A percentile compares a stretch with the other conserved stretches of the same genome.
Evolutionary conservation across 2,797 vertebrate genomes (phyloP).

Genomic region (Gymnodraco acuticeps): DNA sequence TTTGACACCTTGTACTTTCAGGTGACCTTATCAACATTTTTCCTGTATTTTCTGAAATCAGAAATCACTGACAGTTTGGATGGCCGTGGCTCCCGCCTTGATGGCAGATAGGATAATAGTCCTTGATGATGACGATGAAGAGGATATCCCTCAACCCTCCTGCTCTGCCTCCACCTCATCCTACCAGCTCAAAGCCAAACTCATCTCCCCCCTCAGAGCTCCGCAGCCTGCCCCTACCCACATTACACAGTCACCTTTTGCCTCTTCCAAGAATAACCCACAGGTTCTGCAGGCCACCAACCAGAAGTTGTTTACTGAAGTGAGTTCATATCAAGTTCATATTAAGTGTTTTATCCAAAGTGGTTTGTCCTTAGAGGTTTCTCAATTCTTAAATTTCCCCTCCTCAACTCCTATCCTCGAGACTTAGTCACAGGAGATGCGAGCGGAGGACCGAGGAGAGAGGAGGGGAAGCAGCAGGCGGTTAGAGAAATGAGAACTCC

Average conservation of each 20-base stretch:
- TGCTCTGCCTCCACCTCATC: slow-evolving; percentile 50
- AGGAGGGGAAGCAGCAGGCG: too few relatives aligned
- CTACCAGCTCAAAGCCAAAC: slow-evolving; percentile 7
- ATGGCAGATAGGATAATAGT: slow-evolving; percentile 84
- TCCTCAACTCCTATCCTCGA: too few relatives aligned
- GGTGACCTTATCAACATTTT: background rate
- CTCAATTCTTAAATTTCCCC: too few relatives aligned
- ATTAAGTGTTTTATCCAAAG: background rate
- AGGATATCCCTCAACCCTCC: slow-evolving; percentile 59
- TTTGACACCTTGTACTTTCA: background rate
- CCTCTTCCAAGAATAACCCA: slow-evolving; percentile 66
- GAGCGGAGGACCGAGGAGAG: too few relatives aligned
- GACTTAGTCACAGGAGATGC: too few relatives aligned
- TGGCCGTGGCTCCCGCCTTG: slow-evolving; percentile 74
- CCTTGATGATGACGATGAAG: slow-evolving; percentile 82
- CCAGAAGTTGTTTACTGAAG: slow-evolving; percentile 81
- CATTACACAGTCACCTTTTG: slow-evolving; percentile 80
- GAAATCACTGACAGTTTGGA: slow-evolving; percentile 42
- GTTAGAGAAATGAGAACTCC: too few relatives aligned
- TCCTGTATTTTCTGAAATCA: background rate
- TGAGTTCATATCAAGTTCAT: slow-evolving; percentile 34
- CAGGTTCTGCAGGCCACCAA: slow-evolving; percentile 79
- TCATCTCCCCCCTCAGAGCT: background rate
- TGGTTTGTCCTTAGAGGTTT: background rate
- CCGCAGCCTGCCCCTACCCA: slow-evolving; percentile 65